Conservation (phyloP, 2,888 invertebrate species). For the Julus scanicus region DNA sequence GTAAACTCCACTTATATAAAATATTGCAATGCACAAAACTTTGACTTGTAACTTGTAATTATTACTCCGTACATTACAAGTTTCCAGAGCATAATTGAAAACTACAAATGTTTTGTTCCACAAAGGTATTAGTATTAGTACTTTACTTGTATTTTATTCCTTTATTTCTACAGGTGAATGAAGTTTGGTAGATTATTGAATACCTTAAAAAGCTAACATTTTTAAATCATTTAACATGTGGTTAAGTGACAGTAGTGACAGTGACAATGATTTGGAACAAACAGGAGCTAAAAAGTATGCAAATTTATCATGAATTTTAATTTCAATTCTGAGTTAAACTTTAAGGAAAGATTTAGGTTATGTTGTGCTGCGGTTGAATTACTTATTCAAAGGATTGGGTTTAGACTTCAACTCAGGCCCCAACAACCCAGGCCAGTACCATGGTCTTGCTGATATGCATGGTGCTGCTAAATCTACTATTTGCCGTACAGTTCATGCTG, state of each 20-base stretch:
- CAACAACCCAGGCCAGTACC: neutral
- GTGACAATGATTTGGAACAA: neutral
- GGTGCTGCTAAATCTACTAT: neutral
- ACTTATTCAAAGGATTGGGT: neutral
- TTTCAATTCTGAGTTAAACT: neutral
- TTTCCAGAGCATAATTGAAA: too few relatives aligned
- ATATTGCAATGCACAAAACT: too few relatives aligned
- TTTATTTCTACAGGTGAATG: neutral
- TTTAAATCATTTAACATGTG: neutral
- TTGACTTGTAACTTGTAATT: too few relatives aligned
- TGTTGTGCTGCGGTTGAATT: neutral
- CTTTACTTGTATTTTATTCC: neutral
- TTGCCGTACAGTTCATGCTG: neutral
- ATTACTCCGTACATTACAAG: too few relatives aligned
- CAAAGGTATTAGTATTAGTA: too few relatives aligned
- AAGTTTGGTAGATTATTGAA: neutral
- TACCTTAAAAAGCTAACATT: neutral
- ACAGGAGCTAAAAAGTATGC: neutral
- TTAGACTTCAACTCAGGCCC: neutral
- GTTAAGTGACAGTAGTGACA: neutral
- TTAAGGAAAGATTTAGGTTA: neutral
- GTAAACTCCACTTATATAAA: too few relatives aligned
- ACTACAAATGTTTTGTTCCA: too few relatives aligned
- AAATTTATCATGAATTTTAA: neutral
- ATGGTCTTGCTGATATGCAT: neutral